Conservation (phyloP, 1,140 invertebrate genomes). For the Zaprionus kolodkinae region DNA sequence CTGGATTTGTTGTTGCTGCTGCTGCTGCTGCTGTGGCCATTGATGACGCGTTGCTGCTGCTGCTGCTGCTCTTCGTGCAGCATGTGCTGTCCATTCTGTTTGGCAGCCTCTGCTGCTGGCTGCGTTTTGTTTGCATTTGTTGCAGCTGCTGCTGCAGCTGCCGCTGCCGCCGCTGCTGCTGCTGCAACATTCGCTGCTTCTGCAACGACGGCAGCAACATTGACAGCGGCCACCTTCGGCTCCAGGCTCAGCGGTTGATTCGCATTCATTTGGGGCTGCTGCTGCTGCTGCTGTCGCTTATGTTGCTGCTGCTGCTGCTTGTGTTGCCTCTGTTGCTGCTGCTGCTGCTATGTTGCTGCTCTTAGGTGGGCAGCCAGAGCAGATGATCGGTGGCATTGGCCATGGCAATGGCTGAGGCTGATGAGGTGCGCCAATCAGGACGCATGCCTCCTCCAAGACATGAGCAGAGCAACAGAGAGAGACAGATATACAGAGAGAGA, state of each 20-base stretch:
- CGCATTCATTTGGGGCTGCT: conserved; percentile 43
- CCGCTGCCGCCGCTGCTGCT: conserved; percentile 17
- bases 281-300: conserved; percentile 17
- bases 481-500: no score
- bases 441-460: conserved; percentile 37
- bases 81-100: conserved; percentile 41
- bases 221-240: conserved; percentile 35
- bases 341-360: conserved; percentile 30
- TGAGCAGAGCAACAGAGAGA: not conserved
- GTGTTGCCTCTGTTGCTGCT: conserved; percentile 38
- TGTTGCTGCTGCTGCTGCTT: conserved; percentile 28
- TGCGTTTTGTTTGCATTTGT: conserved; percentile 3
- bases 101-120: conserved; percentile 15
- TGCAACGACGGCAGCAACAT: conserved; percentile 39
- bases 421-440: conserved; percentile 27
- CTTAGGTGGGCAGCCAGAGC: conserved; percentile 56
- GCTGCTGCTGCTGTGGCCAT: conserved; percentile 36
- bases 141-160: conserved; percentile 15
- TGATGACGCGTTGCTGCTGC: conserved; percentile 25
- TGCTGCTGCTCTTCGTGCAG: conserved; percentile 32
- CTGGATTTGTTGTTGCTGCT: conserved; percentile 8
- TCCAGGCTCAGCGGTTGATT: conserved; percentile 45
- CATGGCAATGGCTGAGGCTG: conserved; percentile 39
- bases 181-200: conserved; percentile 9
- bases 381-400: conserved; percentile 32